phyloP scores from a whole-genome alignment of 2,113 vertebrate genomes.

The Oryctolagus cuniculus region mOryCun1.1 NC_091433.1:162095501-162096000 shows the following conservation, averaged over 20 bases:
- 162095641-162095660: conserved; percentile 19
- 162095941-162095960: not conserved
- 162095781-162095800: not conserved
- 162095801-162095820: not conserved
- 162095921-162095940: not conserved
- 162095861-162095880: conserved; percentile 7
- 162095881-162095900: conserved; percentile 30
- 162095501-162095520: too few species aligned
- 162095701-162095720: not conserved
- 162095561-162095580: not conserved
- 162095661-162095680: not conserved
- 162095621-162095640: not conserved
- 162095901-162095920: not conserved
- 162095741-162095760: not conserved
- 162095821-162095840: not conserved
- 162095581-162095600: not conserved
- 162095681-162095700: not conserved
- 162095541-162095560: not conserved
- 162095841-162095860: conserved; percentile 20
- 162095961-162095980: not conserved
- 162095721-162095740: not conserved
- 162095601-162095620: not conserved
- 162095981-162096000: not conserved
- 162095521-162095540: too few species aligned
- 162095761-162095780: not conserved